Base-by-base conservation (phyloP, 2,888 invertebrate genomes). In the Lottia scabra region DNA sequence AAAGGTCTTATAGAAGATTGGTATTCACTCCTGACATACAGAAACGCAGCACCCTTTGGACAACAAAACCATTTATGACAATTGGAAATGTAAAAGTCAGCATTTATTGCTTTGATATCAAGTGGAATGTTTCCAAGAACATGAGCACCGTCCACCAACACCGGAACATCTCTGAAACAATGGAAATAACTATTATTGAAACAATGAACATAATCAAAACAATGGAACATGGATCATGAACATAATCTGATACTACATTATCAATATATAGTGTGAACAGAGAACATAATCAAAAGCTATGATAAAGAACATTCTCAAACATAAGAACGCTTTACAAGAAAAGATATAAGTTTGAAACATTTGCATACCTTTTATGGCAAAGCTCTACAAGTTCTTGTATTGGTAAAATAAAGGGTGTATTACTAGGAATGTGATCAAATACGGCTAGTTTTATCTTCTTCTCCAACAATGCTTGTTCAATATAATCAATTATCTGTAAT, bases 381-480 rank as follows among this genome's bases (percentile, higher is more conserved):
- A 86, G 75, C 6, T 78, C 67, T 44, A 83, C 77, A 19, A 88
- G 80, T 68, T 86, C 81, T 48, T 80, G 72, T 23, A 88, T 67
- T 23, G 89, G 89, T 77, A 88, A 72, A 44, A 88, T 81, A 72
- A 87, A 82, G 16, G 88, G 85, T 19, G 85, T 81, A 70, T 88
- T 88, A 75, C 88, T 88, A 2, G 88, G 86, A 65, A 89, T 86
- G 72, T 89, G 89, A 75, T 89, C 89, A 78, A 88, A 83, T 15
- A 89, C 83, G 2, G 86, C 86, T 64, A 87, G 78, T 65, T 78
- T 84, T 15, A 85, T 83, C 23, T 81, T 81, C 16, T 64, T 64
- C 19, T 78, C 71, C 19, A 72, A 56, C 12, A 86, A 66, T 16
- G 75, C 76, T 0, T 73, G 62, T 48, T 74, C 74, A 23, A 85